Conservation (phyloP, 2,888 invertebrate genomes). For the Sphaerophoria taeniata region DNA sequence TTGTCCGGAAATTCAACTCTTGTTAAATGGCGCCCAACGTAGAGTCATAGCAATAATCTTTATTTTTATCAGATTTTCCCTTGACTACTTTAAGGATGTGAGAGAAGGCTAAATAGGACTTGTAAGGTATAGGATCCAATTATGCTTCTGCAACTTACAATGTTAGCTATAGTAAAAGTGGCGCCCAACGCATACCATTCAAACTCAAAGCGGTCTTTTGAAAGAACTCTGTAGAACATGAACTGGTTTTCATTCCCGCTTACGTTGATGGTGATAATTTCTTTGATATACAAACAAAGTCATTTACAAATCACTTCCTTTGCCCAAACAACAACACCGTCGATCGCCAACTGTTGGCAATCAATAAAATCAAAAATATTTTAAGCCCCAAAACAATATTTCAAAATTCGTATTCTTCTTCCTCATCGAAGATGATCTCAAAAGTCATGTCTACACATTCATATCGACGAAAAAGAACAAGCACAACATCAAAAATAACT, state of each 20-base stretch:
- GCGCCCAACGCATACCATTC: constrained; percentile 14
- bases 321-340: constrained; percentile 1
- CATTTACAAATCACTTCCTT: constrained; percentile 28
- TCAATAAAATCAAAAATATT: constrained; percentile 37
- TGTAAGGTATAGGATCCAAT: no score
- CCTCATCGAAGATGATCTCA: constrained; percentile 37
- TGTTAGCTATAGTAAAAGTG: neutral
- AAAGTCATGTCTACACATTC: neutral
- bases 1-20: no score
- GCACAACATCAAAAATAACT: constrained; percentile 57
- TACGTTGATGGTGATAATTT: neutral
- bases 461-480: constrained; percentile 3
- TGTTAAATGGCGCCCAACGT: neutral
- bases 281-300: neutral
- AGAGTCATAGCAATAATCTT: no score
- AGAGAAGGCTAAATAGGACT: no score
- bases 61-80: no score
- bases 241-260: neutral
- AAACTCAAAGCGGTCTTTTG: neutral
- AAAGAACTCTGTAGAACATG: neutral
- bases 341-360: constrained; percentile 54
- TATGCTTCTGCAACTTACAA: no score
- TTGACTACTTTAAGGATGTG: no score
- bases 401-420: constrained; percentile 52
- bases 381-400: constrained; percentile 47